A percentile compares a stretch with the other conserved stretches of the same genome.
Conservation (phyloP, 2,888 invertebrate genomes). For the Tethea ocularis region DNA sequence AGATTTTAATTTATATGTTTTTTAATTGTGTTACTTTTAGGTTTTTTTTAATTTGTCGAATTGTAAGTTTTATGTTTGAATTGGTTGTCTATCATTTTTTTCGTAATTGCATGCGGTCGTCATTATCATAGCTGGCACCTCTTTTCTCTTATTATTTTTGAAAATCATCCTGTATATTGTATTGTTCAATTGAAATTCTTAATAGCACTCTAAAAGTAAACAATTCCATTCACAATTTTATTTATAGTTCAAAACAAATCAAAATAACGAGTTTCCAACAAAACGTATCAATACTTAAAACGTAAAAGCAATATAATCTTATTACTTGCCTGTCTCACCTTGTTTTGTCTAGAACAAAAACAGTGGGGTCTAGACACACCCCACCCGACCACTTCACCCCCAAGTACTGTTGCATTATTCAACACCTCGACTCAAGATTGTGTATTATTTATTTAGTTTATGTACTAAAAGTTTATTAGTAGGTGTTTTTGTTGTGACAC, state of each 20-base stretch:
- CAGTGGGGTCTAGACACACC: constrained; percentile 33
- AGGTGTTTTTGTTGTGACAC: not conserved
- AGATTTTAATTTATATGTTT: too few species aligned
- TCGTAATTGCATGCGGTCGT: too few species aligned
- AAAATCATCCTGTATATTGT: too few species aligned
- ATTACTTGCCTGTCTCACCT: constrained; percentile 7
- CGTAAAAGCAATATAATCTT: constrained; percentile 3
- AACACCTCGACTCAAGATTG: constrained; percentile 13
- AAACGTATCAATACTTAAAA: constrained; percentile 3
- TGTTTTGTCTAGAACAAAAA: constrained; percentile 23
- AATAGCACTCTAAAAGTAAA: not conserved
- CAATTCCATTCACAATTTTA: not conserved
- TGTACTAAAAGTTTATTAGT: not conserved
- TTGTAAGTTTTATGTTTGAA: too few species aligned
- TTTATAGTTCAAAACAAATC: not conserved
- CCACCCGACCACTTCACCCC: constrained; percentile 16
- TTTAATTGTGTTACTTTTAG: too few species aligned
- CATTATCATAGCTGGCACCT: too few species aligned
- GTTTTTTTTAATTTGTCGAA: too few species aligned
- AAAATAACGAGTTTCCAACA: not conserved
- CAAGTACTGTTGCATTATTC: constrained; percentile 36
- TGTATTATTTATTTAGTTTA: constrained; percentile 1
- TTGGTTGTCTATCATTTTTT: too few species aligned
- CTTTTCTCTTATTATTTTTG: too few species aligned
- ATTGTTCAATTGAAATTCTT: not conserved